phyloP scores from a whole-genome alignment of 1,140 invertebrate species.

The Papilio polytes region DNA sequence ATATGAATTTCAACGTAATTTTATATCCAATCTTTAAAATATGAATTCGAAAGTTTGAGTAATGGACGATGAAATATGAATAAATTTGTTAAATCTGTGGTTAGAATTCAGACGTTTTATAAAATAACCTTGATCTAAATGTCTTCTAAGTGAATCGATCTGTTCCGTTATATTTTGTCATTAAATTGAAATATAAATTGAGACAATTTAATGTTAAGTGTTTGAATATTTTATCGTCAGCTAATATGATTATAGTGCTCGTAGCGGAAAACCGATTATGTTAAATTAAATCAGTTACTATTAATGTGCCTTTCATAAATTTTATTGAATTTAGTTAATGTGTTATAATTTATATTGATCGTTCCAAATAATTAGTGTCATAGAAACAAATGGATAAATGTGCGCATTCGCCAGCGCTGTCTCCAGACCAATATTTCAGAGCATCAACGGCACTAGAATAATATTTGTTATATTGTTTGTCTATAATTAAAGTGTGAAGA shows the following conservation, averaged over 20 bases:
- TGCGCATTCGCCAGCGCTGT: slow-evolving; percentile 40
- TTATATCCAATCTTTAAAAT: slow-evolving; percentile 3
- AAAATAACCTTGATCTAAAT: slow-evolving; percentile 14
- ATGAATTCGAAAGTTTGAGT: not conserved
- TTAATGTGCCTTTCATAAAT: slow-evolving; percentile 23
- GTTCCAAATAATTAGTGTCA: slow-evolving; percentile 49
- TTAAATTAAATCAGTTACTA: slow-evolving; percentile 17
- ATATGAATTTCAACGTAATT: slow-evolving; percentile 1
- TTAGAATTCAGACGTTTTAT: slow-evolving; percentile 3
- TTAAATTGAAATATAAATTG: slow-evolving; percentile 16
- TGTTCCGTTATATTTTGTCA: not conserved
- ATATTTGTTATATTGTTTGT: slow-evolving; percentile 74
- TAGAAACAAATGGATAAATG: slow-evolving; percentile 39
- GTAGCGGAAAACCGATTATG: not conserved
- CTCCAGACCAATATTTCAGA: slow-evolving; percentile 60
- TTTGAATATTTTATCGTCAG: not conserved
- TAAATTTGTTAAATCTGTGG: not conserved
- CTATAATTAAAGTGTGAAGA: slow-evolving; percentile 81
- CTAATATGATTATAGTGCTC: not conserved
- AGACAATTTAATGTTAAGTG: slow-evolving; percentile 10
- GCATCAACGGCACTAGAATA: slow-evolving; percentile 64
- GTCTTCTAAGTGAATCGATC: slow-evolving; percentile 1
- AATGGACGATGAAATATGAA: slow-evolving; percentile 4
- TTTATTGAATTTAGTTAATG: slow-evolving; percentile 48
- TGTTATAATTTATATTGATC: slow-evolving; percentile 48